Evolutionary conservation across 2,113 vertebrate genomes (phyloP).

Genomic region (Procapra przewalskii): DNA sequence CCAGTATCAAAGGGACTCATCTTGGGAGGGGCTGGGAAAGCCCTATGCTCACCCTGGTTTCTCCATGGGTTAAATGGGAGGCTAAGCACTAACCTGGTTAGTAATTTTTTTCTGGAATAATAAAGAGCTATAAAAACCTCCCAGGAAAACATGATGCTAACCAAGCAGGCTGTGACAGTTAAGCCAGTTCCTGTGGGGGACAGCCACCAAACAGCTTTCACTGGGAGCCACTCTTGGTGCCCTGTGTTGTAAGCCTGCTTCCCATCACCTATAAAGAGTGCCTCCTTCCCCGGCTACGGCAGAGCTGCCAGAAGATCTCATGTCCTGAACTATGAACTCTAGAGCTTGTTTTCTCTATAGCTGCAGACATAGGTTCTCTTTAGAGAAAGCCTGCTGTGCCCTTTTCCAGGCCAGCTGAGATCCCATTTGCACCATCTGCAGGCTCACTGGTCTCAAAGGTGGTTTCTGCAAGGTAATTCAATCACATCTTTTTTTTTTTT

Average conservation of each 20-base stretch:
- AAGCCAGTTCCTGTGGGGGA: conserved; percentile 38
- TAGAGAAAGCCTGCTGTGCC: neutral
- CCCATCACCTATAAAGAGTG: conserved; percentile 34
- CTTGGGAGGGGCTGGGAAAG: neutral
- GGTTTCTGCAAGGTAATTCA: conserved; percentile 48
- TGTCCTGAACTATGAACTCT: neutral
- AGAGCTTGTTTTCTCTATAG: conserved; percentile 32
- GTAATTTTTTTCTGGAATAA: neutral
- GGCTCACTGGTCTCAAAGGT: conserved; percentile 37
- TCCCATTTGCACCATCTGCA: neutral
- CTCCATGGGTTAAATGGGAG: neutral
- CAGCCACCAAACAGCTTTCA: conserved; percentile 45
- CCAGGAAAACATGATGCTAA: neutral
- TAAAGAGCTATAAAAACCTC: neutral
- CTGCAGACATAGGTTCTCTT: neutral
- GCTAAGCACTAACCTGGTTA: neutral
- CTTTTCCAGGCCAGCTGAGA: neutral
- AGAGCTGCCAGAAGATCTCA: neutral
- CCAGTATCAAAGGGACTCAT: neutral
- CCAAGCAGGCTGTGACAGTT: conserved; percentile 20
- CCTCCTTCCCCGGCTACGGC: neutral
- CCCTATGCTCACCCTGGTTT: neutral
- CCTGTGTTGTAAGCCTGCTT: conserved; percentile 47
- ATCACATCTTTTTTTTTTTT: neutral
- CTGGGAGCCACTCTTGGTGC: conserved; percentile 25